Evolutionary conservation across 1,140 invertebrate species (phyloP), one percentile per base, ranked within the genome.

Genomic region (Pseudobourletiella spinata): DNA sequence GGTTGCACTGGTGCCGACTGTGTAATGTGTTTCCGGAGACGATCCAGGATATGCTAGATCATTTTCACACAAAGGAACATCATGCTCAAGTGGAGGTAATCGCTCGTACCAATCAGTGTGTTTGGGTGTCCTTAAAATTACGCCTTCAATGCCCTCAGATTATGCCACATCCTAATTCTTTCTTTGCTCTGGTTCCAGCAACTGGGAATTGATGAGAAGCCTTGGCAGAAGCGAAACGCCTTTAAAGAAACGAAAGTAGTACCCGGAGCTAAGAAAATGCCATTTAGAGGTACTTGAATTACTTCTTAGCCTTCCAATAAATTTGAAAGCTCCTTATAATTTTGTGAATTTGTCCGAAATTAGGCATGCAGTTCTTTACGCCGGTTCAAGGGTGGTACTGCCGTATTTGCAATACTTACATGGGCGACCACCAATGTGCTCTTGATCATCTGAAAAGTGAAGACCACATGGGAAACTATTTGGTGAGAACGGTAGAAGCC

Each of bases 321-420:
- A 25, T 57, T 16, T 3, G 44, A 42, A 25, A 42, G 25, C 43
- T 57, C 56, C 35, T 43, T n/a, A n/a, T n/a, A n/a, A n/a, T n/a
- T n/a, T n/a, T n/a, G n/a, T n/a, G n/a, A n/a, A n/a, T n/a, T n/a
- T n/a, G n/a, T n/a, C n/a, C n/a, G n/a, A n/a, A n/a, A n/a, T 6
- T 73, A 75, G 86, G 89, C 18, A 76, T 91, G 42, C 87, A 90
- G 72, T 91, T 91, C 76, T 85, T 91, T 73, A 84, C 87, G 62
- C 85, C 88, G 3, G 84, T 88, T 0, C 85, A 85, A 15, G 86
- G 87, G n/a, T 91, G 88, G 88, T 92, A 87, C 75, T 92, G 89
- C 74, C 87, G 87, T 71, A 77, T 92, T 30, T 92, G 89, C 69
- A 83, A 88, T 72, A 79, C 82, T 63, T 92, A 88, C 85, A 88